These are phyloP conservation scores for Polyploca ridens DNA, from an alignment of 2,888 invertebrate species.

Conservation along the genomic window DNA sequence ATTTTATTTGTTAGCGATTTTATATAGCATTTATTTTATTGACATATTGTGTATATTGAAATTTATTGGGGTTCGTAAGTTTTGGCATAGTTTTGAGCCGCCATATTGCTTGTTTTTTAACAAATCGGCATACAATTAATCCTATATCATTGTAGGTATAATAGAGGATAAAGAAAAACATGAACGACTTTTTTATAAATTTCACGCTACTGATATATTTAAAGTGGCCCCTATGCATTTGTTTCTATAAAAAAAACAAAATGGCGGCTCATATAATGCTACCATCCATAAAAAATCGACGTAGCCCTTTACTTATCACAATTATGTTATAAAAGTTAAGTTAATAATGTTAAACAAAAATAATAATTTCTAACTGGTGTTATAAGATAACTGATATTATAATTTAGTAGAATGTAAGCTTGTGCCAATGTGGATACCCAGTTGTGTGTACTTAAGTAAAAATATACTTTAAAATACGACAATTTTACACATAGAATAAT, in stretches of 20 bases:
- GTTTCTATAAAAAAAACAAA: too few relatives aligned
- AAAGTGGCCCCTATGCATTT: too few relatives aligned
- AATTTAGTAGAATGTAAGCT: conserved; percentile 6
- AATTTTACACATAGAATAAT: not conserved
- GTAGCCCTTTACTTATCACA: not conserved
- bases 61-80: not conserved
- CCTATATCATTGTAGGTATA: too few relatives aligned
- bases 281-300: not conserved
- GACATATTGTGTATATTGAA: conserved; percentile 11
- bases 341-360: conserved; percentile 26
- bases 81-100: not conserved
- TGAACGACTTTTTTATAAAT: too few relatives aligned
- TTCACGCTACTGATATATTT: too few relatives aligned
- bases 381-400: conserved; percentile 17
- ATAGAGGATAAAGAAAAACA: too few relatives aligned
- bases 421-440: not conserved
- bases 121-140: too few relatives aligned
- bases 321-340: conserved; percentile 8
- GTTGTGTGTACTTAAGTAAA: conserved; percentile 8
- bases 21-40: conserved; percentile 11
- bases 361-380: conserved; percentile 25
- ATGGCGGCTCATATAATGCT: not conserved
- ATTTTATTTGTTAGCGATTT: conserved; percentile 8
- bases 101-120: too few relatives aligned
- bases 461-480: not conserved